Evolutionary conservation across 2,113 vertebrate genomes (phyloP).

Genomic region (Patagioenas fasciata): DNA sequence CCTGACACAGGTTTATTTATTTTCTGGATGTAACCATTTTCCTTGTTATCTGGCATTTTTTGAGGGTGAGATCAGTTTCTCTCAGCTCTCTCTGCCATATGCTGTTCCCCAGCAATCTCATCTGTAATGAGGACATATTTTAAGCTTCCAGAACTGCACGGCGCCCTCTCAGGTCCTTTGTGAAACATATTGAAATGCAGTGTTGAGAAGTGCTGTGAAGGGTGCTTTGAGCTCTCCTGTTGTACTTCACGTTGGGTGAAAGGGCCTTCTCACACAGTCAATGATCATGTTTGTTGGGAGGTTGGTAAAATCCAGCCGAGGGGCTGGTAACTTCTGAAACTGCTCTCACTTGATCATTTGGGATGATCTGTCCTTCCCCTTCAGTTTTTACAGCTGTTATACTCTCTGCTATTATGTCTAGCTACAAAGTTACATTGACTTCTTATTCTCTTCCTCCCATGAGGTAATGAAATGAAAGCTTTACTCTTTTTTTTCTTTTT

Average conservation of each 20-base stretch:
- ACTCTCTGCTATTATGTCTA: background rate
- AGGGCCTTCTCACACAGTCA: background rate
- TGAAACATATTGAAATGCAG: background rate
- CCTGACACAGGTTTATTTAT: background rate
- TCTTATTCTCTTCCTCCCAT: background rate
- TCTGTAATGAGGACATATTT: background rate
- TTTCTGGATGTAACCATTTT: background rate
- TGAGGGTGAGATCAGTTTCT: background rate
- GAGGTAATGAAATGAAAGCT: background rate
- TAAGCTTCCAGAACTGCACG: background rate
- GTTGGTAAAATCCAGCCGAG: background rate
- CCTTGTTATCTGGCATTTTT: background rate
- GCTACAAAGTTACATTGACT: background rate
- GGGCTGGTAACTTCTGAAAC: background rate
- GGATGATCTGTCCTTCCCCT: background rate
- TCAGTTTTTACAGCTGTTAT: background rate
- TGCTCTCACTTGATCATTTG: background rate
- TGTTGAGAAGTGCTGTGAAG: background rate
- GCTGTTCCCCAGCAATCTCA: rapidly evolving
- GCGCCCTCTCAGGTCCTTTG: background rate
- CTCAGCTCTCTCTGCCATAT: background rate
- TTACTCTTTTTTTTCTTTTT: background rate
- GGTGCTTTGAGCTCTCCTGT: constrained; percentile 4
- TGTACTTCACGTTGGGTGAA: background rate
- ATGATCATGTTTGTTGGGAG: background rate